Evolutionary conservation across 92 coral and sea anemone genomes (phyloP).

Genomic region (Parazoanthus atlanticus): DNA sequence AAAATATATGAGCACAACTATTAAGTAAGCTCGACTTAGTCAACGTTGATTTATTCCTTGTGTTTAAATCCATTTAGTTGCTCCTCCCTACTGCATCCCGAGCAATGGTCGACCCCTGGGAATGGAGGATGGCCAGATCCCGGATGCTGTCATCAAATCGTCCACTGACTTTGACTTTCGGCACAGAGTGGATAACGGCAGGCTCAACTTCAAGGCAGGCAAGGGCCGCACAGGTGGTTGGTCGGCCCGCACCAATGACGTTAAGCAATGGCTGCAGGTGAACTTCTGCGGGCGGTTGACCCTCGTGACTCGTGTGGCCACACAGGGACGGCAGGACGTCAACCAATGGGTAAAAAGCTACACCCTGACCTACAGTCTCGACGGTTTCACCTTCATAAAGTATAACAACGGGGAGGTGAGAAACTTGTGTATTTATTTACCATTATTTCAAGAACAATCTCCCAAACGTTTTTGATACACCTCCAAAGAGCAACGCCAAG

Average conservation of each 20-base stretch:
- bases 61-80: background rate
- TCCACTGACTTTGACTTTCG: background rate
- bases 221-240: conserved; percentile 12
- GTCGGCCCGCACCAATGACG: background rate
- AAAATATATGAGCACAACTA: too few relatives aligned
- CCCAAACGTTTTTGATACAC: background rate
- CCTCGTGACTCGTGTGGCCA: conserved; percentile 17
- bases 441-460: too few relatives aligned
- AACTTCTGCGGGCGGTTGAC: background rate
- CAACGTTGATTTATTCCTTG: too few relatives aligned
- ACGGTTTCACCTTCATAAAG: background rate
- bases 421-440: too few relatives aligned
- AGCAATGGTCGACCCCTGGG: background rate
- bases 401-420: conserved; percentile 15
- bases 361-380: background rate
- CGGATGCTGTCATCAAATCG: conserved; percentile 11
- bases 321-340: background rate
- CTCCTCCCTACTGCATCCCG: conserved; percentile 14
- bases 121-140: conserved; percentile 12
- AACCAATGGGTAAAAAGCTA: conserved; percentile 14
- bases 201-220: background rate
- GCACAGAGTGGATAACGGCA: conserved; percentile 2
- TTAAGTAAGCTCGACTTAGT: background rate
- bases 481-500: background rate
- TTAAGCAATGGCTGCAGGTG: background rate